Evolutionary conservation across 2,797 vertebrate species (phyloP), one percentile per base, ranked within the genome.

Genomic region (Thaleichthys pacificus): DNA sequence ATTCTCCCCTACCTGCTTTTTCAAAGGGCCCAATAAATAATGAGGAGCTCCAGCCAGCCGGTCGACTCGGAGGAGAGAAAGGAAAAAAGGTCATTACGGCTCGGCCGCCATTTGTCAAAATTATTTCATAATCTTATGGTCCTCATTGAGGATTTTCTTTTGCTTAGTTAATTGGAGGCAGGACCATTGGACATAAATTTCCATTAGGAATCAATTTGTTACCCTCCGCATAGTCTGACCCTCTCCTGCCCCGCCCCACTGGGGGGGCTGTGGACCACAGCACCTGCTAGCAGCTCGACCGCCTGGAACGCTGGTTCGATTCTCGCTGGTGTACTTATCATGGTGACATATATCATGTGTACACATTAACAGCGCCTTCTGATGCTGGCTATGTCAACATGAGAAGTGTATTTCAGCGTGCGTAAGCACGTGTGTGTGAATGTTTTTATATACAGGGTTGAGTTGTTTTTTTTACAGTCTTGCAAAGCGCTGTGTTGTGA

Each of bases 1-100:
- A 92, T 93, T 92, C 88, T 91, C 85, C 86, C 80, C 86, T 91
- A 93, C 91, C 91, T 92, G 89, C 91, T 91, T 90, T 92, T 91
- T 91, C 93, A 91, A 92, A 89, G 82, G 61, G 32, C 74, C 74
- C 90, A 84, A 93, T 93, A 91, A 93, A 93, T 93, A 93, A 91
- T 86, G 85, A 85, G 85, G 78, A 14, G 76, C 88, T 84, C 81
- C 82, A 72, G 78, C 81, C 57, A 58, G 72, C 77, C 75, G 61
- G 78, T 80, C 76, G 82, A 8, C 32, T 8, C 32, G 1, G 17
- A 3, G 49, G 4, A 84, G 82, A 61, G 83, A 82, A 86, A 83
- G 81, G 69, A 86, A 87, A 87, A 90, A 92, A 91, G 91, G 93
- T 91, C 87, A 88, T 93, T 91, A 91, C 64, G 79, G 80, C 88